Evolutionary conservation across 2,797 vertebrate genomes (phyloP).

Genomic region (Myotis findleyi): DNA sequence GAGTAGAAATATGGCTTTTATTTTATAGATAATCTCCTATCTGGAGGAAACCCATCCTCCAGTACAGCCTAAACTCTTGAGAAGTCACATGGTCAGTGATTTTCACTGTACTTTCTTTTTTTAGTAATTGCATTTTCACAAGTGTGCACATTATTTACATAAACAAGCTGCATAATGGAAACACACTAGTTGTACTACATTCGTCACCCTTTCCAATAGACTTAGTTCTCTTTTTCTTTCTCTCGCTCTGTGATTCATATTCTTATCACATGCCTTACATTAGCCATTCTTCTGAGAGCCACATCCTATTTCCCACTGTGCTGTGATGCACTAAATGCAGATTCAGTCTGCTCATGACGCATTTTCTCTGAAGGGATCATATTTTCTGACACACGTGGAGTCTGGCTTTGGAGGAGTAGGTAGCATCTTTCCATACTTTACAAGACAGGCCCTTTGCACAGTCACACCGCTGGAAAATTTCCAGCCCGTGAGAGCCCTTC

Average conservation of each 20-base stretch:
- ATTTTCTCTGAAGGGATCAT: slow-evolving; percentile 83
- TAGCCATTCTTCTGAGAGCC: slow-evolving; percentile 72
- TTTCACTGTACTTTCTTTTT: slow-evolving; percentile 74
- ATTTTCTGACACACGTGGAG: slow-evolving; percentile 98
- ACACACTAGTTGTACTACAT: slow-evolving; percentile 69
- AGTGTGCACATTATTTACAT: slow-evolving; percentile 87
- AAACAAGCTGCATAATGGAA: slow-evolving; percentile 72
- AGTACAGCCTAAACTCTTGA: slow-evolving; percentile 62
- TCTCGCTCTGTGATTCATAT: slow-evolving; percentile 40
- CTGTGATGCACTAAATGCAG: slow-evolving; percentile 81
- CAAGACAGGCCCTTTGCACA: slow-evolving; percentile 97
- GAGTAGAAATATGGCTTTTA: slow-evolving; percentile 71
- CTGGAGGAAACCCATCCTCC: neutral
- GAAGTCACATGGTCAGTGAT: slow-evolving; percentile 75
- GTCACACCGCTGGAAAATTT: slow-evolving; percentile 99
- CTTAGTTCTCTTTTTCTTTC: neutral
- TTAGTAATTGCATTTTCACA: slow-evolving; percentile 77
- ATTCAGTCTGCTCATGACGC: slow-evolving; percentile 75
- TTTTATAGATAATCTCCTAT: slow-evolving; percentile 64
- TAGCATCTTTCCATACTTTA: slow-evolving; percentile 99
- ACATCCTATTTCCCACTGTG: slow-evolving; percentile 71
- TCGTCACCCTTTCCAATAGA: slow-evolving; percentile 73
- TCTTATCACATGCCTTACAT: slow-evolving; percentile 61
- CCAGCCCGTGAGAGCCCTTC: slow-evolving; percentile 97
- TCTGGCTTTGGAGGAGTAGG: slow-evolving; percentile 97